Evolutionary conservation across 2,888 invertebrate genomes (phyloP).

Genomic region (Rugalucina vietnamica): DNA sequence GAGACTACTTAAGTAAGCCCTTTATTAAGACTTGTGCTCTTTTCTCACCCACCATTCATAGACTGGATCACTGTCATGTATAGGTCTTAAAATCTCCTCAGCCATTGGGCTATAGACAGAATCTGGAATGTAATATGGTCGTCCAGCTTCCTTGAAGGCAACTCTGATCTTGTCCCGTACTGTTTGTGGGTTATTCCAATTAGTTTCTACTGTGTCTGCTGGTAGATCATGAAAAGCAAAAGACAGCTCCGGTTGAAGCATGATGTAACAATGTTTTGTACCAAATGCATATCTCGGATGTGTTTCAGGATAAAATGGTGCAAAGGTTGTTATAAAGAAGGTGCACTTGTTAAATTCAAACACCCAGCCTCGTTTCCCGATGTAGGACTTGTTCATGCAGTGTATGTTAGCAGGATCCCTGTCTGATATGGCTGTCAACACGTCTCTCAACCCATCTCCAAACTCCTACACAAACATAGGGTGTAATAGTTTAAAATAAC

Average conservation of each 20-base stretch:
- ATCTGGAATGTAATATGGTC: constrained; percentile 72
- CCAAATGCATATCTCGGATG: constrained; percentile 75
- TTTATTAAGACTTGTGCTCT: neutral
- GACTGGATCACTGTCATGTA: constrained; percentile 57
- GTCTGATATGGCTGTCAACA: constrained; percentile 71
- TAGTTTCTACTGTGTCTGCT: constrained; percentile 73
- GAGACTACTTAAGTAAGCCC: too few species aligned
- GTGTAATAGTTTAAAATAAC: too few species aligned
- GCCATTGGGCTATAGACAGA: constrained; percentile 73
- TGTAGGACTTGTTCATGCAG: constrained; percentile 75
- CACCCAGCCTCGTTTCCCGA: constrained; percentile 76
- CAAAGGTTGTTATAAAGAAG: constrained; percentile 80
- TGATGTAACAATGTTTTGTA: constrained; percentile 71
- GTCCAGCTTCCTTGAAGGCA: constrained; percentile 75
- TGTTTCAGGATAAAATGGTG: constrained; percentile 76
- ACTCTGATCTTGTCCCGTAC: constrained; percentile 77
- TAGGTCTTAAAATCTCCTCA: constrained; percentile 74
- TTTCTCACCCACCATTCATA: constrained; percentile 72
- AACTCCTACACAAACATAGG: too few species aligned
- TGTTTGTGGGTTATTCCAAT: constrained; percentile 76
- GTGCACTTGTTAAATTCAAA: constrained; percentile 78
- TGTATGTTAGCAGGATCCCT: constrained; percentile 66
- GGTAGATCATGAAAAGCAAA: constrained; percentile 79
- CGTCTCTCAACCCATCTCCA: constrained; percentile 68
- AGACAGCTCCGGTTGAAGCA: constrained; percentile 80